These are phyloP conservation scores for Tachina grossa DNA, from an alignment of 2,888 invertebrate species.

Conservation along the genomic window DNA sequence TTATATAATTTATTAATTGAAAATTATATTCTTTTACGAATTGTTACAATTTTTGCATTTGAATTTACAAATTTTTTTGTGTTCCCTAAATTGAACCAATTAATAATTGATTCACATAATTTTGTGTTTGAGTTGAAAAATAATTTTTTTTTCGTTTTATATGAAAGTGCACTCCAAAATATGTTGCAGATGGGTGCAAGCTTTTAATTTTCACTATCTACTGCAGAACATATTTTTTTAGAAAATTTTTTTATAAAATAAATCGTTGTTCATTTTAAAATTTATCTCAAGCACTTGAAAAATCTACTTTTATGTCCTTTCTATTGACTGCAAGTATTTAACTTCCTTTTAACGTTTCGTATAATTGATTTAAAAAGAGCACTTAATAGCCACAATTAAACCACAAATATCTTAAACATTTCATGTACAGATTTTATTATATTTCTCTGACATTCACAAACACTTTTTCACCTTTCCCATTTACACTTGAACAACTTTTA, in stretches of 20 bases:
- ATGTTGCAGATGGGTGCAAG: too few relatives aligned
- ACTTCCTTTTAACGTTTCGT: constrained; percentile 52
- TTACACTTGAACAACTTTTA: constrained; percentile 41
- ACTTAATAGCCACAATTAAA: constrained; percentile 70
- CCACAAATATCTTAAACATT: constrained; percentile 63
- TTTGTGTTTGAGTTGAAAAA: too few relatives aligned
- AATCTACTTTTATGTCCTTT: constrained; percentile 42
- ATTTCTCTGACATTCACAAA: background rate
- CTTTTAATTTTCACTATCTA: too few relatives aligned
- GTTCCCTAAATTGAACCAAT: too few relatives aligned
- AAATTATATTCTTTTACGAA: too few relatives aligned
- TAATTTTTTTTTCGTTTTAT: too few relatives aligned
- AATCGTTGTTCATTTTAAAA: constrained; percentile 1
- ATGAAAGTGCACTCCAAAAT: too few relatives aligned
- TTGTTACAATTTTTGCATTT: too few relatives aligned
- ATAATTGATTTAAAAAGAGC: constrained; percentile 66
- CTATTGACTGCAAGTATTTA: constrained; percentile 38
- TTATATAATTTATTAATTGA: too few relatives aligned
- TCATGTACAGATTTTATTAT: constrained; percentile 41
- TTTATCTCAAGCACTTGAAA: constrained; percentile 1
- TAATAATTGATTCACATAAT: too few relatives aligned
- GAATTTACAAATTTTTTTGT: too few relatives aligned
- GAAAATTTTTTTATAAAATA: too few relatives aligned
- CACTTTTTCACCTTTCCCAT: constrained; percentile 10
- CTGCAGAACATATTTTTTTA: background rate